phyloP scores from a whole-genome alignment of 2,113 vertebrate species.

The Petaurus breviceps region DNA sequence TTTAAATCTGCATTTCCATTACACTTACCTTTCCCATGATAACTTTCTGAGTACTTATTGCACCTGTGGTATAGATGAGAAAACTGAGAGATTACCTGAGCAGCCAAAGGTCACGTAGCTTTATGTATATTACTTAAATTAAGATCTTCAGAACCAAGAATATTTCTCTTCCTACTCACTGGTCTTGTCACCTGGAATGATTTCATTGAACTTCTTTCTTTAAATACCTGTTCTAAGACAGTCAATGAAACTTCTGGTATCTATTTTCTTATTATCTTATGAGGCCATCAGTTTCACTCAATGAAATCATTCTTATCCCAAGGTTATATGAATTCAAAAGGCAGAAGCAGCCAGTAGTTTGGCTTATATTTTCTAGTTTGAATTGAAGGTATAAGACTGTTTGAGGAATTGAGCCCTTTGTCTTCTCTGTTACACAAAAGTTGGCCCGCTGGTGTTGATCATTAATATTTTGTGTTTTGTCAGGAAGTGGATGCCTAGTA shows the following conservation, averaged over 20 bases:
- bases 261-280: not conserved
- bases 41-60: not conserved
- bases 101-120: too few relatives aligned
- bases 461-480: too few relatives aligned
- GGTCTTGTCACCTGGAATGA: not conserved
- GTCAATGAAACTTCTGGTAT: not conserved
- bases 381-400: not conserved
- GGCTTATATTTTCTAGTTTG: not conserved
- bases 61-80: not conserved
- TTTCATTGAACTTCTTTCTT: not conserved
- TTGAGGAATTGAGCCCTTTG: not conserved
- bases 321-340: not conserved
- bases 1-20: too few relatives aligned
- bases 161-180: not conserved
- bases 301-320: not conserved
- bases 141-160: not conserved
- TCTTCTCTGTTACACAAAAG: not conserved
- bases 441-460: not conserved
- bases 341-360: not conserved
- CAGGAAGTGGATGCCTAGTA: not conserved
- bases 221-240: not conserved
- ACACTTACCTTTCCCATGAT: not conserved
- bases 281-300: not conserved
- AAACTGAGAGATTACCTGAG: not conserved
- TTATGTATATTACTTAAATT: too few relatives aligned